A percentile compares a stretch with the other conserved stretches of the same genome.
Evolutionary conservation across 2,888 invertebrate genomes (phyloP).

Genomic region (Zonitis immaculata): DNA sequence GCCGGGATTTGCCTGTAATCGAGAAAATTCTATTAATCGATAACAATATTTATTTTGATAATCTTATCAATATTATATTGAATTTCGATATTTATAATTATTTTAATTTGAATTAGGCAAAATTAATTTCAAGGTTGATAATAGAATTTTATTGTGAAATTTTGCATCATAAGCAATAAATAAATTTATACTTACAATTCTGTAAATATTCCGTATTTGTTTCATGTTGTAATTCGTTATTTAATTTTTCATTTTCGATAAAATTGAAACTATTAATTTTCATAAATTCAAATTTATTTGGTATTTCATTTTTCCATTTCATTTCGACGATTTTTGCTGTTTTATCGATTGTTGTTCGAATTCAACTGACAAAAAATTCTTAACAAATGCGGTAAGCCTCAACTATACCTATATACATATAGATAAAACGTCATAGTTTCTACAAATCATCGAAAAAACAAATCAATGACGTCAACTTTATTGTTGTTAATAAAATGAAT

Average conservation of each 20-base stretch:
- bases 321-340: constrained; percentile 11
- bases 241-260: constrained; percentile 34
- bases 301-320: constrained; percentile 29
- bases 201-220: constrained; percentile 22
- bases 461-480: not conserved
- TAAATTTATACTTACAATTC: constrained; percentile 11
- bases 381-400: constrained; percentile 13
- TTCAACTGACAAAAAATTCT: constrained; percentile 20
- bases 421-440: constrained; percentile 4
- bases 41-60: not conserved
- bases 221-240: constrained; percentile 27
- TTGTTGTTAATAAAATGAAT: not conserved
- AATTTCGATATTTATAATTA: too few species aligned
- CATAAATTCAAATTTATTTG: constrained; percentile 33
- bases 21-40: not conserved
- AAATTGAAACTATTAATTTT: constrained; percentile 36
- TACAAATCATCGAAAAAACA: not conserved
- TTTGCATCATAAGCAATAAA: not conserved
- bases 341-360: not conserved
- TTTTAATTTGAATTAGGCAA: too few species aligned
- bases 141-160: not conserved
- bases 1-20: not conserved
- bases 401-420: too few species aligned
- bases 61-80: not conserved
- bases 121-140: constrained; percentile 1